Evolutionary conservation across 2,888 invertebrate genomes (phyloP), one percentile per base, ranked within the genome.

Genomic region (Horisme vitalbata): DNA sequence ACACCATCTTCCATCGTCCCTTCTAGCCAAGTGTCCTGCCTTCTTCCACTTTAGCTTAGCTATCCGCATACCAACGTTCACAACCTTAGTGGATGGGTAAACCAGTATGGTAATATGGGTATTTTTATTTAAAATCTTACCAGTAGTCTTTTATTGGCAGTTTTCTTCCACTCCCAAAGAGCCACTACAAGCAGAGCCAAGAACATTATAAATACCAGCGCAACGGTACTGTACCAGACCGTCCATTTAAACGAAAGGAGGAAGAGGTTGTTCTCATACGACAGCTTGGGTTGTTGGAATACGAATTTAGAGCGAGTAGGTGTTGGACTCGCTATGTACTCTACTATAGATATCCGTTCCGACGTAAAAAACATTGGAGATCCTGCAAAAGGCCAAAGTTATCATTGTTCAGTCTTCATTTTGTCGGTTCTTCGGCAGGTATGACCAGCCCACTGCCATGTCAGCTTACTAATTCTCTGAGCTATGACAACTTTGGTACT

Each of bases 181-280:
- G 88, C 65, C 0, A 83, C 82, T 0, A 77, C 41, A 6, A 83
- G 66, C 1, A 91, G 55, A 0, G 79, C 76, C 1, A 88, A 33
- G 5, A 88, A 82, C 30, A 91, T 72, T 13, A 92, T 37, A 8
- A 90, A 49, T 2, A 92, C 63, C 18, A 93, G 65, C 0, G 75
- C 83, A 3, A 84, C 57, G 11, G 90, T 86, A 15, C 91, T 90
- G 34, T 91, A 76, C 94, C 94, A 94, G n/a, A 95, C 94, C 0
- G 85, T 76, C 18, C 71, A 80, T 45, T 91, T 88, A 65, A 95
- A 95, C 0, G 95, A 94, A 14, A 95, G 75, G 1, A 92, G 73
- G 65, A 93, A 95, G 30, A 95, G 91, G 65, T 95, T 95, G 55
- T 92, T 93, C 26, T 95, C 92, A 52, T 93, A 93, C 0, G 95